These are phyloP conservation scores for Drosophila diplacantha DNA, from an alignment of 2,888 invertebrate species.

Conservation along the genomic window DNA sequence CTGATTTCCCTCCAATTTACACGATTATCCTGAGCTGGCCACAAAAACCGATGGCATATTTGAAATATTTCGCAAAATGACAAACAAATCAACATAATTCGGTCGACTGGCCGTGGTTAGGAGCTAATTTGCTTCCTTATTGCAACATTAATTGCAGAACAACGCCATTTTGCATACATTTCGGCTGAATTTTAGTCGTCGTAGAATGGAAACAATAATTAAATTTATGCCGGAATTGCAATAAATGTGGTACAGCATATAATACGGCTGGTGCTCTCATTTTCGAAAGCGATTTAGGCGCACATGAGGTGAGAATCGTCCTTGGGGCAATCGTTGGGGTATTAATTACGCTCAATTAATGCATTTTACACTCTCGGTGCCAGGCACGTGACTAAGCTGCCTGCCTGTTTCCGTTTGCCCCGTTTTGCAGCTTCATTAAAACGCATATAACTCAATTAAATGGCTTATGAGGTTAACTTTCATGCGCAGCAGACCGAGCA, in stretches of 20 bases:
- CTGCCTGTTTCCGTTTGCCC: constrained; percentile 3
- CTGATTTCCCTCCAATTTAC: not conserved
- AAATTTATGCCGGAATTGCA: constrained; percentile 20
- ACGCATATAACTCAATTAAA: constrained; percentile 62
- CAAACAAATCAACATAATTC: constrained; percentile 58
- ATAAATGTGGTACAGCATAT: not conserved
- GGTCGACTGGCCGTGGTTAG: constrained; percentile 27
- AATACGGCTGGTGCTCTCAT: constrained; percentile 10
- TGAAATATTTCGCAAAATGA: constrained; percentile 43
- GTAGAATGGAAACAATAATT: constrained; percentile 28
- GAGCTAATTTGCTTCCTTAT: constrained; percentile 39
- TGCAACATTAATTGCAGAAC: constrained; percentile 18
- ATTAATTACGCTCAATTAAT: constrained; percentile 59
- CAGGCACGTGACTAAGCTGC: constrained; percentile 23
- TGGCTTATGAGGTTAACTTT: constrained; percentile 43
- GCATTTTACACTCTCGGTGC: constrained; percentile 31
- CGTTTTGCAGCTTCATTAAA: constrained; percentile 50
- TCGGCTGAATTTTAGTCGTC: not conserved
- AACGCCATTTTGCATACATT: constrained; percentile 14
- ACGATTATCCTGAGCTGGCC: constrained; percentile 18
- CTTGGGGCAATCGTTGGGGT: constrained; percentile 30
- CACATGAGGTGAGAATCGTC: constrained; percentile 15
- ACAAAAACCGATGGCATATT: constrained; percentile 27
- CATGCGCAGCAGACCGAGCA: constrained; percentile 26
- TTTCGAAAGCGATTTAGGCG: not conserved